phyloP scores from a whole-genome alignment of 2,797 vertebrate genomes.

The Sardinella longiceps region DNA sequence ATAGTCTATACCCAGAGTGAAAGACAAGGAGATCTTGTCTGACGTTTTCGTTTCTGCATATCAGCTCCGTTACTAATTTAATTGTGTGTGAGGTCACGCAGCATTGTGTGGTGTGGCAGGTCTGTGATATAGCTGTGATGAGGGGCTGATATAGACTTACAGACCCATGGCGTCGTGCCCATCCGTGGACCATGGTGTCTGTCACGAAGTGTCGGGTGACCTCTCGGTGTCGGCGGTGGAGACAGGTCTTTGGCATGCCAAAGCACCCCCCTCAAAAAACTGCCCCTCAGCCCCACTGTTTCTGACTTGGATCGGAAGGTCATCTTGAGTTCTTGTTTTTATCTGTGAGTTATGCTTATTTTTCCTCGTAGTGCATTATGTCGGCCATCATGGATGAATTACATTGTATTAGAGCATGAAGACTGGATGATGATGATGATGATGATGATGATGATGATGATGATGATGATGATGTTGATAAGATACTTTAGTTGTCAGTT shows the following conservation, averaged over 20 bases:
- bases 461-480: not conserved
- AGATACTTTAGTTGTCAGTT: too few relatives aligned
- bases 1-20: not conserved
- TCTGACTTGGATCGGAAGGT: not conserved
- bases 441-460: not conserved
- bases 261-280: not conserved
- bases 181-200: not conserved
- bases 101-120: not conserved
- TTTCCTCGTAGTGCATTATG: not conserved
- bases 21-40: conserved; percentile 9
- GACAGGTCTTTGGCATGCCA: not conserved
- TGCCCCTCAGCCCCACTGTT: not conserved
- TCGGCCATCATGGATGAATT: not conserved
- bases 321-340: not conserved
- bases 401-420: not conserved
- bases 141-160: not conserved
- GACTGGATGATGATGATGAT: not conserved
- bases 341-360: too few relatives aligned
- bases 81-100: not conserved
- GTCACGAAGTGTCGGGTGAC: not conserved
- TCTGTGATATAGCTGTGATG: not conserved
- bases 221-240: not conserved
- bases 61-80: conserved; percentile 20
- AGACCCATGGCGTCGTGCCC: not conserved
- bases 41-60: not conserved